Conservation (phyloP, 2,113 vertebrate genomes). For the Rhinoptilus africanus region DNA sequence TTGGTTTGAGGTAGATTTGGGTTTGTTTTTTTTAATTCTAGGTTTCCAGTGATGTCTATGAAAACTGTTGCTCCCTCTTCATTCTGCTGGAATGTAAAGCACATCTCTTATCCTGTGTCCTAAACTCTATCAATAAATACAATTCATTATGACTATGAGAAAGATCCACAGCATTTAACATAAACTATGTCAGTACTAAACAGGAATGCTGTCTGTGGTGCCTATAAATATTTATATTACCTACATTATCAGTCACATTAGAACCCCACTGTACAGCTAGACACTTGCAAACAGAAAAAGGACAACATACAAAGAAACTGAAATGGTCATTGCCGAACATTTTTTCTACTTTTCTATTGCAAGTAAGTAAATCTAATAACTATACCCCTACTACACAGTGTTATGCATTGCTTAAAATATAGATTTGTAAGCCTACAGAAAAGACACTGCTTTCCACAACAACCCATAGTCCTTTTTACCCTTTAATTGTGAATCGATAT, state of each 20-base stretch:
- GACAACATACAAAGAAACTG: neutral
- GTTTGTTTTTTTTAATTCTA: neutral
- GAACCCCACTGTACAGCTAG: neutral
- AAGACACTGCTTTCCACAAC: neutral
- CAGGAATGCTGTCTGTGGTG: neutral
- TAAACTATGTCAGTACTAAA: neutral
- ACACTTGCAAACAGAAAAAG: neutral
- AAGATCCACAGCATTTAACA: neutral
- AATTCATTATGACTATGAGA: neutral
- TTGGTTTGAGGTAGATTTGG: neutral
- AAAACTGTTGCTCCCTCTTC: neutral
- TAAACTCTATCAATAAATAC: neutral
- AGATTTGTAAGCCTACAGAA: neutral
- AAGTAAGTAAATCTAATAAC: neutral
- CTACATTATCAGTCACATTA: neutral
- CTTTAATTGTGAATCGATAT: neutral
- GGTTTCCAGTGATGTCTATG: neutral
- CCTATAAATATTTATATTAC: neutral
- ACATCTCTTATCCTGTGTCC: neutral
- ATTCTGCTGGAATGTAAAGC: neutral
- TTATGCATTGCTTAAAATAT: neutral
- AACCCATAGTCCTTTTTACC: neutral
- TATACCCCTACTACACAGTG: neutral
- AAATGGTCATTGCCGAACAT: neutral
- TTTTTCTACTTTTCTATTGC: neutral